phyloP scores from a whole-genome alignment of 2,888 invertebrate genomes.

The Erpobdella octoculata region DNA sequence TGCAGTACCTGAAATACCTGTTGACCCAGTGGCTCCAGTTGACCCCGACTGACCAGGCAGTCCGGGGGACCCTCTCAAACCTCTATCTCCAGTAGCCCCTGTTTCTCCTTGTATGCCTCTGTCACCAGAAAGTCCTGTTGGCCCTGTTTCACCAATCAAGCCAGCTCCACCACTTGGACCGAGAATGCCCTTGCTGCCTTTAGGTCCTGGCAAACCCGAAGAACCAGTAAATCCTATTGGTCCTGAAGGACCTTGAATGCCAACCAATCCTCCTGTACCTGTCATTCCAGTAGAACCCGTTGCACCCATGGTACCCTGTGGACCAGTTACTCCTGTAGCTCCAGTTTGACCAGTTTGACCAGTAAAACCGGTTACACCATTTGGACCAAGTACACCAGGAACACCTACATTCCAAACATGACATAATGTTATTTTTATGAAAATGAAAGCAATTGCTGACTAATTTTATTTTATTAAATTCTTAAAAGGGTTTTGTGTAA shows the following conservation, averaged over 20 bases:
- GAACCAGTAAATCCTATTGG: background rate
- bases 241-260: slow-evolving; percentile 26
- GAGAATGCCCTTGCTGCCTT: slow-evolving; percentile 27
- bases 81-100: background rate
- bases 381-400: slow-evolving; percentile 30
- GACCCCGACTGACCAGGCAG: too few species aligned
- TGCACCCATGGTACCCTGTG: slow-evolving; percentile 21
- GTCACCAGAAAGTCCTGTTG: slow-evolving; percentile 9
- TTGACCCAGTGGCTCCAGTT: background rate
- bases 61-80: too few species aligned
- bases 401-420: slow-evolving; percentile 31
- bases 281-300: slow-evolving; percentile 22
- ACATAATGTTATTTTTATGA: too few species aligned
- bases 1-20: background rate
- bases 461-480: too few species aligned
- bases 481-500: too few species aligned
- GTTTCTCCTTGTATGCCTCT: background rate
- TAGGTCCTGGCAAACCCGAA: background rate
- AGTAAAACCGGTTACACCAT: slow-evolving; percentile 26
- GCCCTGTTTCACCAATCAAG: background rate
- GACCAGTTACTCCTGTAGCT: slow-evolving; percentile 19
- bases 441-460: too few species aligned
- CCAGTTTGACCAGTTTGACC: slow-evolving; percentile 13
- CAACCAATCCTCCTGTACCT: slow-evolving; percentile 41
- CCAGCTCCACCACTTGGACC: slow-evolving; percentile 32